phyloP scores from a whole-genome alignment of 1,140 invertebrate species.

The Papilio xuthus region DNA sequence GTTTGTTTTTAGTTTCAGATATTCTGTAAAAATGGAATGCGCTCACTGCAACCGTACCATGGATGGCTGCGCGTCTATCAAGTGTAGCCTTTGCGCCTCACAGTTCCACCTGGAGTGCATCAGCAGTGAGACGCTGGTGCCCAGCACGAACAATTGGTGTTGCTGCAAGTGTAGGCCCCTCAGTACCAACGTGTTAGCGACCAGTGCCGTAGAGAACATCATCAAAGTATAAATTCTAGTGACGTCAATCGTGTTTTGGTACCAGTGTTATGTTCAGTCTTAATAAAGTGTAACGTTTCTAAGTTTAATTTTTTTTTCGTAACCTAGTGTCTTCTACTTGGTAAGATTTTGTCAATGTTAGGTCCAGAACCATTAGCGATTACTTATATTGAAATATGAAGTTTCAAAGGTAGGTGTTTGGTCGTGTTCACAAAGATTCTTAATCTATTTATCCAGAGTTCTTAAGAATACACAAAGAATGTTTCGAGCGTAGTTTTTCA shows the following conservation, averaged over 20 bases:
- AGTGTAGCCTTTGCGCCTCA: slow-evolving; percentile 63
- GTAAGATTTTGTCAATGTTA: not conserved
- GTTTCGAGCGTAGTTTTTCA: not conserved
- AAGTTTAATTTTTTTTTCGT: not conserved
- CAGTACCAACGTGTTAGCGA: slow-evolving; percentile 33
- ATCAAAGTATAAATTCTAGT: slow-evolving; percentile 44
- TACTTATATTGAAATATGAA: too few relatives aligned
- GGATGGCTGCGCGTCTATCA: slow-evolving; percentile 63
- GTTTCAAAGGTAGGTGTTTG: too few relatives aligned
- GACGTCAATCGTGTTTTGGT: slow-evolving; percentile 21
- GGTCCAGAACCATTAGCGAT: too few relatives aligned
- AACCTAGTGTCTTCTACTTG: not conserved
- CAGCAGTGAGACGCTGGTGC: slow-evolving; percentile 57
- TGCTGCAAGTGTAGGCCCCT: slow-evolving; percentile 55
- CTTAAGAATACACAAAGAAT: not conserved
- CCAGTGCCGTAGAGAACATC: slow-evolving; percentile 41
- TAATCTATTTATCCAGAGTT: not conserved
- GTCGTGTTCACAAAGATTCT: too few relatives aligned
- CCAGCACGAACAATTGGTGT: slow-evolving; percentile 59
- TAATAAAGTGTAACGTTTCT: slow-evolving; percentile 24
- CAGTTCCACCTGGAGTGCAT: slow-evolving; percentile 68
- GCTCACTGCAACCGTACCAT: slow-evolving; percentile 61
- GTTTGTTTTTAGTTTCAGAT: not conserved
- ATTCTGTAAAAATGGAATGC: slow-evolving; percentile 55
- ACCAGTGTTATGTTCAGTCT: slow-evolving; percentile 21